These are phyloP conservation scores for Dipus sagitta DNA, from an alignment of 2,797 vertebrate species.

Conservation along the genomic window DNA sequence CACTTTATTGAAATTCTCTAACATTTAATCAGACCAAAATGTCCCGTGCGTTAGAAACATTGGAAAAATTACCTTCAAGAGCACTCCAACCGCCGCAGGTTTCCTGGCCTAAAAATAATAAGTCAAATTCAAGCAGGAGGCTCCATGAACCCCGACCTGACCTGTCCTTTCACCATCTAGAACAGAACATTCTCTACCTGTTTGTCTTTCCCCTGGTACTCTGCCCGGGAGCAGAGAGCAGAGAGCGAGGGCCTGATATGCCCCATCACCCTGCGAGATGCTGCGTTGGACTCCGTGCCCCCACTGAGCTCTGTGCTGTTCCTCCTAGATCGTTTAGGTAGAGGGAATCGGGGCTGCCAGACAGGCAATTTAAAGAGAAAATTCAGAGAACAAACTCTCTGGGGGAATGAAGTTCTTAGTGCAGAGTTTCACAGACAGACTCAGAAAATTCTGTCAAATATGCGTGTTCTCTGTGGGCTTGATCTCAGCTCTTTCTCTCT, in stretches of 20 bases:
- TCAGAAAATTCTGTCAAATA: background rate
- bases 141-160: background rate
- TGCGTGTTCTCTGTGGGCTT: background rate
- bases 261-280: background rate
- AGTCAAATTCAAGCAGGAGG: background rate
- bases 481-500: background rate
- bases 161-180: background rate
- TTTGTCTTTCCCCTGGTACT: background rate
- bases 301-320: background rate
- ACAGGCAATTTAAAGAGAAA: background rate
- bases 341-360: background rate
- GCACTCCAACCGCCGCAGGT: background rate
- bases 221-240: background rate
- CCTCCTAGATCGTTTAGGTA: background rate
- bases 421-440: background rate
- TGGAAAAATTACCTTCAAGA: background rate
- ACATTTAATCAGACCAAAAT: constrained; percentile 33
- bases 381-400: background rate
- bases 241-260: constrained; percentile 56
- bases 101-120: background rate
- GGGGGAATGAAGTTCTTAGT: background rate
- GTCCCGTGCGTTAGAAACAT: background rate
- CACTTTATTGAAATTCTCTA: constrained; percentile 1
- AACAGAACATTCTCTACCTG: background rate
- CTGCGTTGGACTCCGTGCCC: rapidly evolving